These are phyloP conservation scores for Hemiscyllium ocellatum DNA, from an alignment of 2,113 vertebrate genomes.

Conservation along the genomic window DNA sequence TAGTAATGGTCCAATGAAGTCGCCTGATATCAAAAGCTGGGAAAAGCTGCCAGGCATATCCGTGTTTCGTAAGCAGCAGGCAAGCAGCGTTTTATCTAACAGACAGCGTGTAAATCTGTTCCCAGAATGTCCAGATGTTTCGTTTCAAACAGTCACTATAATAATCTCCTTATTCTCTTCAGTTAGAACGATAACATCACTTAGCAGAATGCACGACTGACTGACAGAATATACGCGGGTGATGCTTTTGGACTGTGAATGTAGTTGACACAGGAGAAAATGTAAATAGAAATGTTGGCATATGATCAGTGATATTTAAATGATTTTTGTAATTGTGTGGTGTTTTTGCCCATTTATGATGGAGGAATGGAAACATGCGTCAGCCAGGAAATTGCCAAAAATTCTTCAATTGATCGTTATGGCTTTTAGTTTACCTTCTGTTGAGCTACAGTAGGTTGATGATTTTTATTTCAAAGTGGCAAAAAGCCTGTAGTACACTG, in stretches of 20 bases:
- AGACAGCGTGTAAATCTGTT: constrained; percentile 74
- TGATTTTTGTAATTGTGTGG: not conserved
- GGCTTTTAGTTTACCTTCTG: not conserved
- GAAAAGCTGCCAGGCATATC: constrained; percentile 67
- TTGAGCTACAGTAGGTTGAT: not conserved
- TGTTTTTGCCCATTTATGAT: not conserved
- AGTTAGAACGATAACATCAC: constrained; percentile 65
- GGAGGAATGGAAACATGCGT: not conserved
- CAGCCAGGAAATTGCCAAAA: not conserved
- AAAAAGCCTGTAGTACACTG: not conserved
- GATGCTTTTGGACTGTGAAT: constrained; percentile 59
- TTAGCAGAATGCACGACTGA: constrained; percentile 55
- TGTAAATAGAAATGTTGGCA: constrained; percentile 43
- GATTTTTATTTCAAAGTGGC: constrained; percentile 6
- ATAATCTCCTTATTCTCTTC: constrained; percentile 68
- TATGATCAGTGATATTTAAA: not conserved
- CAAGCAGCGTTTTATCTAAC: constrained; percentile 73
- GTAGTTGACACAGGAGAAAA: constrained; percentile 61
- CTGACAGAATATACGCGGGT: constrained; percentile 55
- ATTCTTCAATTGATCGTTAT: not conserved
- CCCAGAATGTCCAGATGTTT: constrained; percentile 73
- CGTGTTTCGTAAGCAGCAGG: constrained; percentile 69
- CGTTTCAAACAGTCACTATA: constrained; percentile 68
- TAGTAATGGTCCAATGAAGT: constrained; percentile 65
- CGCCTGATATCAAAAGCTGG: constrained; percentile 66